Percentiles rank a stretch among this genome's conserved stretches.
phyloP scores from a whole-genome alignment of 2,888 invertebrate genomes.

The Daptonema setosum region DNA sequence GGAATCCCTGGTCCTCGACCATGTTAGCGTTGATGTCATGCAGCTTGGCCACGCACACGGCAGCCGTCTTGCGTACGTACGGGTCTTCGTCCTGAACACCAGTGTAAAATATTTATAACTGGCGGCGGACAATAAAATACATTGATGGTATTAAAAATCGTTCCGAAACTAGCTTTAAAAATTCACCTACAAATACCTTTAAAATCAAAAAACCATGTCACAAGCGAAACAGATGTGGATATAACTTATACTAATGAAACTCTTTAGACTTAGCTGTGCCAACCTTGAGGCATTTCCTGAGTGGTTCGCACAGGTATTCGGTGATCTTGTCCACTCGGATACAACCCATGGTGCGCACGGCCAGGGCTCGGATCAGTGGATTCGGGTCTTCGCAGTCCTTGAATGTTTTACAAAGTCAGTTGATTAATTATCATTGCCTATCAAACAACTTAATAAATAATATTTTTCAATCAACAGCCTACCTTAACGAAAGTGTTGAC shows the following conservation, averaged over 20 bases:
- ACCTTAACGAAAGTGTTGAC: conserved; percentile 99
- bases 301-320: conserved; percentile 90
- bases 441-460: too few relatives aligned
- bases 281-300: conserved; percentile 48
- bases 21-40: conserved; percentile 69
- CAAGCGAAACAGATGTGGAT: too few relatives aligned
- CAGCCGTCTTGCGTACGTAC: conserved; percentile 91
- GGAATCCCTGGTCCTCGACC: conserved; percentile 56
- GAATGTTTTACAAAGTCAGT: too few relatives aligned
- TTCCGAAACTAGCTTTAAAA: too few relatives aligned
- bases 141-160: too few relatives aligned
- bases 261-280: too few relatives aligned
- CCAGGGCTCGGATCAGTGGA: conserved; percentile 86
- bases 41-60: conserved; percentile 93
- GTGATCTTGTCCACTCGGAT: conserved; percentile 98
- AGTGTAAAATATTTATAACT: too few relatives aligned
- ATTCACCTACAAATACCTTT: too few relatives aligned
- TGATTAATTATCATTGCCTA: background rate
- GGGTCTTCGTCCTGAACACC: conserved; percentile 61
- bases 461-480: conserved; percentile 13
- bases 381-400: conserved; percentile 99
- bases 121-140: too few relatives aligned
- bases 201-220: too few relatives aligned
- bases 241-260: too few relatives aligned
- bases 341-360: conserved; percentile 97